phyloP scores from a whole-genome alignment of 2,113 vertebrate genomes.

The Plestiodon gilberti region DNA sequence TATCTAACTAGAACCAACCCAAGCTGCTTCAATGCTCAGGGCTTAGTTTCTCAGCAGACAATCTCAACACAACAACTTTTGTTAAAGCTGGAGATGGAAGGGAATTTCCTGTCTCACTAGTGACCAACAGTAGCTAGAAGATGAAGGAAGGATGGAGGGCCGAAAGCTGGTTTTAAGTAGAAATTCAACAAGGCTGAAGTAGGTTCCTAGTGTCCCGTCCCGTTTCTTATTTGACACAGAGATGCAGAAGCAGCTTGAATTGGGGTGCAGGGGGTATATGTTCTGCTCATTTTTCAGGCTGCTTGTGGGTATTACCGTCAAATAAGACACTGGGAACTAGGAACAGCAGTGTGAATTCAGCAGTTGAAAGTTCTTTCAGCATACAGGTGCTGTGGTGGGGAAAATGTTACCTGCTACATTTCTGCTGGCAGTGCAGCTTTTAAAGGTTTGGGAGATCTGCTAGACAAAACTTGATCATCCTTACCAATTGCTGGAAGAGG shows the following conservation, averaged over 20 bases:
- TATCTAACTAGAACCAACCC: conserved; percentile 12
- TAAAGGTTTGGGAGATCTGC: not conserved
- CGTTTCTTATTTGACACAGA: too few species aligned
- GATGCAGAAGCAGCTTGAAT: too few species aligned
- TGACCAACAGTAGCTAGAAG: not conserved
- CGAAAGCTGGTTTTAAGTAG: not conserved
- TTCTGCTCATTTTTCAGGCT: too few species aligned
- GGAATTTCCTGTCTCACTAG: not conserved
- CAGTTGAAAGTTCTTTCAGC: not conserved
- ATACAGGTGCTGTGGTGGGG: not conserved
- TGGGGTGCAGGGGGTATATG: too few species aligned
- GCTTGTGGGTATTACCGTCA: not conserved
- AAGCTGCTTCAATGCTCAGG: not conserved
- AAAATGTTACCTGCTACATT: not conserved
- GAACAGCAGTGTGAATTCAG: not conserved
- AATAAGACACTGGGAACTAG: not conserved
- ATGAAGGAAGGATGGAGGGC: not conserved
- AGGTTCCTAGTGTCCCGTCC: too few species aligned
- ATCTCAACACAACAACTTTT: not conserved
- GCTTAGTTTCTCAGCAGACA: not conserved
- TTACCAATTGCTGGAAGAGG: not conserved
- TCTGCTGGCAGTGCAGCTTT: not conserved
- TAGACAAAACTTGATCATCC: not conserved
- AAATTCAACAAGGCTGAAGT: too few species aligned
- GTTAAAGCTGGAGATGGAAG: not conserved